Evolutionary conservation across 2,888 invertebrate genomes (phyloP), one percentile per base, ranked within the genome.

Genomic region (Tenodera sinensis): DNA sequence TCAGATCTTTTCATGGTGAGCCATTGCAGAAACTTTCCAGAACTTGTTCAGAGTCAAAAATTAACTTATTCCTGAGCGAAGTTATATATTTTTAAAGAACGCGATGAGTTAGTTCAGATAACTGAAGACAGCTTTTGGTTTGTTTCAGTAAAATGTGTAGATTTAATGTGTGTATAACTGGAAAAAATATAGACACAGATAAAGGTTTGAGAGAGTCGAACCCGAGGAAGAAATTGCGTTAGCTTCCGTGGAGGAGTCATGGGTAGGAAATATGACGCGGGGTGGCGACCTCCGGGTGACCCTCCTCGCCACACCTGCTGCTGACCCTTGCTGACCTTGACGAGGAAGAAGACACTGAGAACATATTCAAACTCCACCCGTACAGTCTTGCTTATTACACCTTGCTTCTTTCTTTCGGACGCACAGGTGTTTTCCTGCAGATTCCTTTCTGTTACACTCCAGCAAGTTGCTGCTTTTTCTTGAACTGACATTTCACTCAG

Each of bases 261-360:
- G 25, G 54, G 54, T 71, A 71, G 54, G 87, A 87, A 87, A 87
- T 87, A 87, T 83, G 87, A 87, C 82, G 87, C 87, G 87, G 83
- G 25, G 87, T 71, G 54, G 54, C 82, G 87, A 87, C 87, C 87
- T 87, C 34, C 34, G 34, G 81, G 83, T 83, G 87, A 87, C 87
- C 87, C 87, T 87, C 87, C 87, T 15, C 28, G 87, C 87, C 87
- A 87, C 87, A 87, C 87, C 87, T 87, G 87, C 87, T 27, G 87
- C 34, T 87, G 82, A 87, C 82, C 87, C 54, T 71, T 83, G 34
- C n/a, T 87, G 42, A 87, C 87, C 87, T 87, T 87, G 87, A 87
- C 20, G 54, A 71, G 54, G 54, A 71, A 71, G 54, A 71, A 71
- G 54, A 71, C 25, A 71, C 54, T 71, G 54, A 71, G 54, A 71